These are phyloP conservation scores for Tarsius wallacei DNA, from an alignment of 2,797 vertebrate species.

Conservation along the genomic window DNA sequence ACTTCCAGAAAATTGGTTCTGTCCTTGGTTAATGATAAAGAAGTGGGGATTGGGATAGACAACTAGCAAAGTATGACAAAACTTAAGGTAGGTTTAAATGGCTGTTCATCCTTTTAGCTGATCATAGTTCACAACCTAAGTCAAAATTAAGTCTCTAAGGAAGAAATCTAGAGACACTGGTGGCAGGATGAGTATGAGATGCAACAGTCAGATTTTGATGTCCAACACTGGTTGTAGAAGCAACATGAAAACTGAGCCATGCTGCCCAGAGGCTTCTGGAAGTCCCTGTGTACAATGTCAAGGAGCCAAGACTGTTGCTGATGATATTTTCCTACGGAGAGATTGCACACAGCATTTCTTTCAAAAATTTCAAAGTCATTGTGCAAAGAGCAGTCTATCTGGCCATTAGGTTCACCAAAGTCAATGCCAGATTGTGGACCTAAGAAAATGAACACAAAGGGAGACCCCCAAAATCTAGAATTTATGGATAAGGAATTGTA, in stretches of 20 bases:
- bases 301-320: not conserved
- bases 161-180: not conserved
- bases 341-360: not conserved
- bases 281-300: conserved; percentile 3
- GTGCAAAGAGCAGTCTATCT: not conserved
- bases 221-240: not conserved
- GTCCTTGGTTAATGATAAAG: too few species aligned
- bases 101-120: not conserved
- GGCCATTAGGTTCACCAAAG: not conserved
- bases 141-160: conserved; percentile 11
- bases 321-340: not conserved
- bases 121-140: not conserved
- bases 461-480: too few species aligned
- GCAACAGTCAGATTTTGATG: not conserved
- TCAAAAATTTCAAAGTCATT: not conserved
- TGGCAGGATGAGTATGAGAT: not conserved
- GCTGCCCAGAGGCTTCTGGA: not conserved
- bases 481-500: too few species aligned
- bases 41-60: too few species aligned
- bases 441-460: not conserved
- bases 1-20: too few species aligned
- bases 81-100: too few species aligned
- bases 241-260: not conserved
- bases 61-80: too few species aligned
- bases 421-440: not conserved